A percentile compares a stretch with the other conserved stretches of the same genome.
Conservation (phyloP, 23 tunicate genomes). For the Corella eumyota region DNA sequence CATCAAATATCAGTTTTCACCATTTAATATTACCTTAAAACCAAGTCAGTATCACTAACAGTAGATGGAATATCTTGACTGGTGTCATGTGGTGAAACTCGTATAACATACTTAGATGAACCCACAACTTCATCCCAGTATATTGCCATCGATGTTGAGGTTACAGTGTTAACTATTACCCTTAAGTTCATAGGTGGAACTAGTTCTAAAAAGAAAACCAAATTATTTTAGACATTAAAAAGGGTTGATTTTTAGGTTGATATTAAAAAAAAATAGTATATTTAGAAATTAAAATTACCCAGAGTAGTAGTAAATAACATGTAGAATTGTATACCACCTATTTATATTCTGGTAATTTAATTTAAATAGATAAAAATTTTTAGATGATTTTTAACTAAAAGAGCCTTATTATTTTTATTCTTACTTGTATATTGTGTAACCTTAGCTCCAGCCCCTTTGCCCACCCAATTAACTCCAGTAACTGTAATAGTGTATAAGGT, state of each 20-base stretch:
- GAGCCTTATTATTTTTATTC: not conserved
- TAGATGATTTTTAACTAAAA: too few species aligned
- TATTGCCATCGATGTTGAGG: conserved; percentile 61
- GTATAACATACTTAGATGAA: conserved; percentile 35
- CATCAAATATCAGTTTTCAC: too few species aligned
- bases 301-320: too few species aligned
- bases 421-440: conserved; percentile 60
- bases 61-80: not conserved
- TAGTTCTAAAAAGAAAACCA: too few species aligned
- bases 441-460: conserved; percentile 49
- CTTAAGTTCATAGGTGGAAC: conserved; percentile 40
- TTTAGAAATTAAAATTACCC: too few species aligned
- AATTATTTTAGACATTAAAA: too few species aligned
- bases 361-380: too few species aligned
- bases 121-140: conserved; percentile 90
- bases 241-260: too few species aligned
- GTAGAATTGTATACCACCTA: too few species aligned
- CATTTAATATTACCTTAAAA: conserved; percentile 24
- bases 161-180: conserved; percentile 39
- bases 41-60: conserved; percentile 42
- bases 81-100: conserved; percentile 15
- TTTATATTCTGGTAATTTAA: too few species aligned
- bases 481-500: conserved; percentile 77
- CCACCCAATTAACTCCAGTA: conserved; percentile 69
- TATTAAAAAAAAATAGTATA: too few species aligned